These are phyloP conservation scores for Lordiphosa collinella DNA, from an alignment of 1,140 invertebrate genomes.

Conservation along the genomic window DNA sequence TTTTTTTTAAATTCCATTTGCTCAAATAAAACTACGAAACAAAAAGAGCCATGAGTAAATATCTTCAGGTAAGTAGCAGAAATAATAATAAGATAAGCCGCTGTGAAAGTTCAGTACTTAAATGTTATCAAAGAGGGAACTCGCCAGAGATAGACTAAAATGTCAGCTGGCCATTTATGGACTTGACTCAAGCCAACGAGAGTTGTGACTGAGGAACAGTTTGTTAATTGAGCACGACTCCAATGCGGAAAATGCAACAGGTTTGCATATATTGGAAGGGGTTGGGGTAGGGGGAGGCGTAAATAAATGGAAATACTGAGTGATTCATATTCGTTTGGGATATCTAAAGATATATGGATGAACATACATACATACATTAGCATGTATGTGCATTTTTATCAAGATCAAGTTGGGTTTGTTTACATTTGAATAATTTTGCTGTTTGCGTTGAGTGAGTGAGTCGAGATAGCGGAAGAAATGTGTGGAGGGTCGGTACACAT, in stretches of 20 bases:
- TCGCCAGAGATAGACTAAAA: slow-evolving; percentile 12
- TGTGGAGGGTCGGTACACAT: not conserved
- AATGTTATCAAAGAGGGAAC: slow-evolving; percentile 21
- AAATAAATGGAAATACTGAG: slow-evolving; percentile 29
- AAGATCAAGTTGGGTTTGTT: slow-evolving; percentile 19
- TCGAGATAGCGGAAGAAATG: slow-evolving; percentile 2
- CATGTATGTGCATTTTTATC: slow-evolving; percentile 7
- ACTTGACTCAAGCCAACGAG: slow-evolving; percentile 1
- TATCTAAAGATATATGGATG: not conserved
- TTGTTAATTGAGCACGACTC: slow-evolving; percentile 64
- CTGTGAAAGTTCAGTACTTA: slow-evolving; percentile 29
- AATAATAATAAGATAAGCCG: slow-evolving; percentile 48
- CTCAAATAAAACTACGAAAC: slow-evolving; percentile 43
- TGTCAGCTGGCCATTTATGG: slow-evolving; percentile 58
- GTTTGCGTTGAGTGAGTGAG: not conserved
- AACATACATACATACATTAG: not conserved
- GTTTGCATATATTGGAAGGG: slow-evolving; percentile 25
- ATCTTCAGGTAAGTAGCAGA: slow-evolving; percentile 8
- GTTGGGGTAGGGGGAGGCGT: not conserved
- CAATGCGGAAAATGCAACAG: slow-evolving; percentile 71
- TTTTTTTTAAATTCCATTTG: slow-evolving; percentile 47
- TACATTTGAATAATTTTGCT: slow-evolving; percentile 10
- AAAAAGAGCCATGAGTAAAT: not conserved
- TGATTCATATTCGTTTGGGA: slow-evolving; percentile 25
- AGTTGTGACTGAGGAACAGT: slow-evolving; percentile 39